Percentiles rank a stretch among this genome's conserved stretches.
Conservation (phyloP, 2,113 vertebrate genomes). For the Progne subis region DNA sequence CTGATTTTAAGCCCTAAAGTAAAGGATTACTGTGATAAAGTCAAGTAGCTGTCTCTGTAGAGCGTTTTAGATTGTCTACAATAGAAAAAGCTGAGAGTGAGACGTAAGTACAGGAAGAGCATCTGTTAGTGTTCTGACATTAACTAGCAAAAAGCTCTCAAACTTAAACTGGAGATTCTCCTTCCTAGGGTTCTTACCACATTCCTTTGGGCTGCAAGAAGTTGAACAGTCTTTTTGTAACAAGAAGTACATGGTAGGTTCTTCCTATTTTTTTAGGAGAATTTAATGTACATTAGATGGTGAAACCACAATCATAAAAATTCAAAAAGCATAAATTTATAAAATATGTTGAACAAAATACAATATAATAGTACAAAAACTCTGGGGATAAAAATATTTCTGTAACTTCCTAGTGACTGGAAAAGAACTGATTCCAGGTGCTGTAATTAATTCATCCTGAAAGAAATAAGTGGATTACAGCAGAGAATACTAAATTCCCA, state of each 20-base stretch:
- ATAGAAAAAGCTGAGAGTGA: neutral
- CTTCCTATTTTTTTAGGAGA: neutral
- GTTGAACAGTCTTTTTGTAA: neutral
- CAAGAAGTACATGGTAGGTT: neutral
- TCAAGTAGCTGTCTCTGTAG: neutral
- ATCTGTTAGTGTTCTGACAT: neutral
- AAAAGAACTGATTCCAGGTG: neutral
- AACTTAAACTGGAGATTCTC: neutral
- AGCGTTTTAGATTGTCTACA: conserved; percentile 24
- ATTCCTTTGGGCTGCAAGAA: neutral
- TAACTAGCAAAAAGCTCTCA: neutral
- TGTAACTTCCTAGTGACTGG: neutral
- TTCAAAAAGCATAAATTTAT: neutral
- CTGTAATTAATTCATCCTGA: neutral
- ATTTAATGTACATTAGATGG: neutral
- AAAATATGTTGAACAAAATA: neutral
- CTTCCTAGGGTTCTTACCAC: neutral
- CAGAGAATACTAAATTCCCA: neutral
- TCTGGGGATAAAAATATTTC: neutral
- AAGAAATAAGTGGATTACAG: neutral
- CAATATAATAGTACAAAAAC: neutral
- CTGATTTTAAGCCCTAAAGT: neutral
- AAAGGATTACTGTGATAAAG: conserved; percentile 36
- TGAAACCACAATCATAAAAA: neutral
- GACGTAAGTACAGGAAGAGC: neutral